Evolutionary conservation across 2,113 vertebrate species (phyloP), one percentile per base, ranked within the genome.

Genomic region (Megaceryle maxima): DNA sequence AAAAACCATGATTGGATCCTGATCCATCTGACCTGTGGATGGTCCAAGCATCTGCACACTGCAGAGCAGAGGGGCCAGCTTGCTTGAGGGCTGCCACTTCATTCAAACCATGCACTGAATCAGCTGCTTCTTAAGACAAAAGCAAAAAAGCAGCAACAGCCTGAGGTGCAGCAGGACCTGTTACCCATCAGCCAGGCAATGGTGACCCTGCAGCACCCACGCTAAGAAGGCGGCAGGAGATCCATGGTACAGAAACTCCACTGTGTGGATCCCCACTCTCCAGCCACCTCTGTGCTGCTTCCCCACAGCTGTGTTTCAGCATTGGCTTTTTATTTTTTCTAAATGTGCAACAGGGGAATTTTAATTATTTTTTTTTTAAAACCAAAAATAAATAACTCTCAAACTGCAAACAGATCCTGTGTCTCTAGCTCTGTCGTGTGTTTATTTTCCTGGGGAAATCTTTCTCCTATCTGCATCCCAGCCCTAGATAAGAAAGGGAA

Each of bases 361-460:
- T 46, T 46, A 46, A 46, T 46, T 43, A 43, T 43, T 43, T 43
- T 43, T 44, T 51, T 94, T 64, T 16, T 8, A 19, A 82, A 82
- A 81, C 39, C 16, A 83, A 94, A 96, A 95, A 92, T 92, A 97
- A 96, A 96, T 51, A 0, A 77, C 76, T 88, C 55, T 50, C 28
- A 26, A 92, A 75, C 80, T 78, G 70, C 79, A 77, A 81, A 88
- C 48, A 88, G 92, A 68, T 11, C 16, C 50, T 3, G 5, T 59
- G 24, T 83, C 43, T 90, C 62, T 16, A 5, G 67, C 44, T 56
- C 74, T 83, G 64, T 77, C n/a, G 1, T 66, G 57, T 91, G 92
- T 95, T 95, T 96, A 39, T 94, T 95, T 93, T 90, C 26, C 17
- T 75, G 83, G 72, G 60, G 74, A 95, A 82, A 63, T 88, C 39